phyloP scores from a whole-genome alignment of 2,888 invertebrate genomes.

The Lasius platythorax region DNA sequence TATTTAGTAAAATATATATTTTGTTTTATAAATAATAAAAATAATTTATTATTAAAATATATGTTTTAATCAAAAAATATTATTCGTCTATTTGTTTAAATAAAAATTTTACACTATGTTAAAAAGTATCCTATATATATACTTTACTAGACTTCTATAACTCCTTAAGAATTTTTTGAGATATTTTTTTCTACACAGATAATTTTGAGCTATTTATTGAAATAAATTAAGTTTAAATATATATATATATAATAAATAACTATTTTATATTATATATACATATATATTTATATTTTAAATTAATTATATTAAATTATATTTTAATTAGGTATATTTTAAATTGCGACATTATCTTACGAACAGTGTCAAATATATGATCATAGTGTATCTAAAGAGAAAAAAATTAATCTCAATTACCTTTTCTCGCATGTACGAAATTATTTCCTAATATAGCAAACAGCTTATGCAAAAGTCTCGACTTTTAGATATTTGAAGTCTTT shows the following conservation, averaged over 20 bases:
- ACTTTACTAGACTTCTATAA: background rate
- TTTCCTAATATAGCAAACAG: background rate
- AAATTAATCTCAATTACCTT: background rate
- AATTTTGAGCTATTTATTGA: background rate
- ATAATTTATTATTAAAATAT: too few species aligned
- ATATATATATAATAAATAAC: too few species aligned
- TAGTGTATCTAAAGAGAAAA: background rate
- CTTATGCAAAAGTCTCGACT: background rate
- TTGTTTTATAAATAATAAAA: too few species aligned
- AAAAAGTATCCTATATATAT: background rate
- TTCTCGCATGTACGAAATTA: background rate
- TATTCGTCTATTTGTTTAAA: background rate
- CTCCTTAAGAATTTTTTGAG: background rate
- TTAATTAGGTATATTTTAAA: background rate
- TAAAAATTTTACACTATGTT: background rate
- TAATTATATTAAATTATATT: too few species aligned
- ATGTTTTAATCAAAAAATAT: background rate
- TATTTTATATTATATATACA: too few species aligned
- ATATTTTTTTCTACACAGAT: background rate
- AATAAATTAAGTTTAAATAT: too few species aligned
- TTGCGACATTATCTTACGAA: background rate
- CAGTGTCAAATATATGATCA: background rate
- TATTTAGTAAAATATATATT: background rate
- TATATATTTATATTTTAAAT: too few species aligned
- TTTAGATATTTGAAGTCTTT: conserved; percentile 6